Evolutionary conservation across 2,888 invertebrate species (phyloP).

Genomic region (Palloptera scutellata): DNA sequence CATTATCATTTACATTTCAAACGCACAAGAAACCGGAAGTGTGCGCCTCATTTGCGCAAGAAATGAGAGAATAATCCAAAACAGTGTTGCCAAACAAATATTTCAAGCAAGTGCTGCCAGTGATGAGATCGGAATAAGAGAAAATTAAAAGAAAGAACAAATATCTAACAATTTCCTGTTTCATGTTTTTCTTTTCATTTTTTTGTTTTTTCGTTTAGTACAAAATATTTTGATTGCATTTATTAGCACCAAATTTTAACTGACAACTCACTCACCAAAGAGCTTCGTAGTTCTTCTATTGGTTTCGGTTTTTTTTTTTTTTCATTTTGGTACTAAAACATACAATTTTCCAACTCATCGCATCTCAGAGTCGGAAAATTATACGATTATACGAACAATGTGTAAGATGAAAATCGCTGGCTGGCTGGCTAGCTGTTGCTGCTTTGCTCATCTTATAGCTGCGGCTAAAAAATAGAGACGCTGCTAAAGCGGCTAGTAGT

Average conservation of each 20-base stretch:
- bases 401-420: slow-evolving; percentile 14
- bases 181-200: too few relatives aligned
- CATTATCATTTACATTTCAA: slow-evolving; percentile 42
- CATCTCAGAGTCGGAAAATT: too few relatives aligned
- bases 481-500: slow-evolving; percentile 8
- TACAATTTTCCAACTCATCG: slow-evolving; percentile 5
- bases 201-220: background rate
- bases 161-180: background rate
- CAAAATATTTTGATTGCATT: background rate
- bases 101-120: too few relatives aligned
- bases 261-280: background rate
- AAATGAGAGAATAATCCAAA: background rate
- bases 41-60: background rate
- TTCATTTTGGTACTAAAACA: slow-evolving; percentile 17
- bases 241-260: slow-evolving; percentile 23
- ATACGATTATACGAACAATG: background rate
- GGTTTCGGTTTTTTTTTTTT: background rate
- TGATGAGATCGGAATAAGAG: slow-evolving; percentile 3
- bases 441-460: background rate
- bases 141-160: slow-evolving; percentile 9
- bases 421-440: slow-evolving; percentile 2
- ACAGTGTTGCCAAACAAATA: background rate
- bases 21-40: slow-evolving; percentile 44
- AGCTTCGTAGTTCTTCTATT: background rate
- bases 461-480: background rate